These are phyloP conservation scores for Drosophila mojavensis DNA, from an alignment of 1,140 invertebrate species.

Conservation along the genomic window DNA sequence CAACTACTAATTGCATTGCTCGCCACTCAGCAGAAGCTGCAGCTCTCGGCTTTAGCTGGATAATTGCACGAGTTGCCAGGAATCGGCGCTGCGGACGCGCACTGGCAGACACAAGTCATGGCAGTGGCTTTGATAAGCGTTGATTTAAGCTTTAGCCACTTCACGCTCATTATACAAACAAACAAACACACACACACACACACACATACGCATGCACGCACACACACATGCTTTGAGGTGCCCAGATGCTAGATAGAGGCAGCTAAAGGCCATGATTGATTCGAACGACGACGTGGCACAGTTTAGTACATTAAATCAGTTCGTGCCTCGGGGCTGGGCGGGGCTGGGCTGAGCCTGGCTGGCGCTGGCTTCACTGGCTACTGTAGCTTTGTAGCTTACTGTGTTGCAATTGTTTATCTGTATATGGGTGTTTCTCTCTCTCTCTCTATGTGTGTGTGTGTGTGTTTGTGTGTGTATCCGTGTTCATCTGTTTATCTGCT, in stretches of 20 bases:
- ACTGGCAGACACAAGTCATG: slow-evolving; percentile 5
- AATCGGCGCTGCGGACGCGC: too few species aligned
- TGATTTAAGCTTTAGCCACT: slow-evolving; percentile 62
- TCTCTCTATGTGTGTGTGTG: neutral
- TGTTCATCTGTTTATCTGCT: slow-evolving; percentile 18
- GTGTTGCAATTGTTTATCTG: slow-evolving; percentile 10
- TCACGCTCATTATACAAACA: slow-evolving; percentile 61
- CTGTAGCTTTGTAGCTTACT: neutral
- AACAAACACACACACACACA: slow-evolving; percentile 4
- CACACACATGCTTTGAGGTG: slow-evolving; percentile 15
- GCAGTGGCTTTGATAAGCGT: slow-evolving; percentile 53
- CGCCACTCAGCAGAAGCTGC: slow-evolving; percentile 19
- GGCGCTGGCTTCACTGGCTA: neutral
- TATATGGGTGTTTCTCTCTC: neutral
- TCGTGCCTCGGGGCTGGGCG: neutral
- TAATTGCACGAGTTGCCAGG: slow-evolving; percentile 8
- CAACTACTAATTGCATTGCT: slow-evolving; percentile 35
- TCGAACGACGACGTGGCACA: slow-evolving; percentile 29
- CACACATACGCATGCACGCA: slow-evolving; percentile 10
- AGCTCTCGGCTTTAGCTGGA: slow-evolving; percentile 9
- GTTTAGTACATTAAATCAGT: slow-evolving; percentile 71
- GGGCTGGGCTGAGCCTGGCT: too few species aligned
- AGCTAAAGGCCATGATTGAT: slow-evolving; percentile 68
- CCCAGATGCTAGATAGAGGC: slow-evolving; percentile 45
- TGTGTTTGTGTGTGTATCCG: neutral